Evolutionary conservation across 1,140 invertebrate genomes (phyloP), one percentile per base, ranked within the genome.

Genomic region (Drosophila subpulchrella): DNA sequence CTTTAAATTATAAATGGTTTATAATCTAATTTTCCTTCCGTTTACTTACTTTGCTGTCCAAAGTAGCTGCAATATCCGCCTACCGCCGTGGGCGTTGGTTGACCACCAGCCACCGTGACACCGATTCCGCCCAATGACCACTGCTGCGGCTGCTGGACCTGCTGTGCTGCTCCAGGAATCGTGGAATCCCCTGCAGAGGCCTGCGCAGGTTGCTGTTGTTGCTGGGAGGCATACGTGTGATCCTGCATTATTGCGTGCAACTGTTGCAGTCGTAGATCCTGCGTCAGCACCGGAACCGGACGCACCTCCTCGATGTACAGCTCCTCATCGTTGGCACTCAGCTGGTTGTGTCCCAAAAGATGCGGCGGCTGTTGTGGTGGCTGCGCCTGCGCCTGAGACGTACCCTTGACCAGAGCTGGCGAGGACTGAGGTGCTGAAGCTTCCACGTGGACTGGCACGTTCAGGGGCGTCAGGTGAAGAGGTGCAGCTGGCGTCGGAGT

Each of bases 151-250:
- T 81, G 81, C 93, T 50, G 75, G 47, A 17, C 58, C 6, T 57
- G 70, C 56, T 59, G 73, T n/a, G 41, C 41, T 27, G 50, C 47
- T 55, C 58, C 61, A 6, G 55, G 15, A 24, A 50, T 47, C 36
- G 58, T 10, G n/a, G 56, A 4, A 13, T 70, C 46, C 24, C 20
- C n/a, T 46, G 34, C 2, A 44, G 62, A 48, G 15, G 53, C 82
- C 17, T 71, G 57, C 2, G 72, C 46, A 7, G 76, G 95, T 91
- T 58, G 94, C 92, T 47, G 94, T 92, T 41, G 93, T 91, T 51
- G 94, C 90, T 50, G 94, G 93, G 48, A 95, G 93, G 46, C 96
- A 92, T 97, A 97, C 67, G 97, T 97, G 78, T 97, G 96, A 93
- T 97, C 96, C 93, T 97, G 94, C 44, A 96, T 93, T n/a, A 96